phyloP scores from a whole-genome alignment of 2,888 invertebrate genomes.

The Elgonia sp. region DNA sequence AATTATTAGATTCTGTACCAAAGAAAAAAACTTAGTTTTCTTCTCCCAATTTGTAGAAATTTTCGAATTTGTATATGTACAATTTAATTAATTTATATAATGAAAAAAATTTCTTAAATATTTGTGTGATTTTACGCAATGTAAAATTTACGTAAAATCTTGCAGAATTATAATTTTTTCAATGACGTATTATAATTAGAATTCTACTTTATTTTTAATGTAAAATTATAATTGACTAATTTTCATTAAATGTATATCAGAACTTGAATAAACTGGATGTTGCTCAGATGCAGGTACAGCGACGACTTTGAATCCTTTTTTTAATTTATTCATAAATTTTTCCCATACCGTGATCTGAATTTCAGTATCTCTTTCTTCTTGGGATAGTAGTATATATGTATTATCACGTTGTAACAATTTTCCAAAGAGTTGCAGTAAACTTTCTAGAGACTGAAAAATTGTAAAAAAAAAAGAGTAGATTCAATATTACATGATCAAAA shows the following conservation, averaged over 20 bases:
- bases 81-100: no score
- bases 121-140: no score
- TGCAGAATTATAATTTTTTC: no score
- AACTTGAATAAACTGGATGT: conserved; percentile 88
- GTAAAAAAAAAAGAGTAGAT: conserved; percentile 2
- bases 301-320: conserved; percentile 85
- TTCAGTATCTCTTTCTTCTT: conserved; percentile 91
- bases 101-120: no score
- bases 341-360: conserved; percentile 88
- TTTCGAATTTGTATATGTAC: no score
- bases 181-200: neutral
- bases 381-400: conserved; percentile 87
- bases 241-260: conserved; percentile 61
- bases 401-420: conserved; percentile 38
- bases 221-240: conserved; percentile 31
- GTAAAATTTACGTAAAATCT: no score
- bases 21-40: no score
- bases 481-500: neutral
- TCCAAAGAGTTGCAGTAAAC: conserved; percentile 46
- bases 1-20: no score
- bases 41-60: no score
- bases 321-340: conserved; percentile 86
- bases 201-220: neutral
- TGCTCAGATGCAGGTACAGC: conserved; percentile 89
- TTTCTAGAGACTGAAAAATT: conserved; percentile 55